Evolutionary conservation across 2,888 invertebrate species (phyloP), one percentile per base, ranked within the genome.

Genomic region (Tinea semifulvella): DNA sequence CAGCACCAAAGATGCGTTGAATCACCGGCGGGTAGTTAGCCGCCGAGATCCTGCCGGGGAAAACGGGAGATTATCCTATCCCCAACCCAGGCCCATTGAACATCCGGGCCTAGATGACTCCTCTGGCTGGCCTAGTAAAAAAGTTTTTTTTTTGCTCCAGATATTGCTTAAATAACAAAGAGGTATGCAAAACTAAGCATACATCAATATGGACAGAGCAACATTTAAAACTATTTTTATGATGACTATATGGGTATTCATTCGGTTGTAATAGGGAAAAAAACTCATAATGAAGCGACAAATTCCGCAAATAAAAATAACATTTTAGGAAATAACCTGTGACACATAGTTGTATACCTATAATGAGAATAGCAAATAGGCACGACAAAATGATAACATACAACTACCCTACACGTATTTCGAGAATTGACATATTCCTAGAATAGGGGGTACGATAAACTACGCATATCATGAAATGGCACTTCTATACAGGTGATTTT

Each of bases 371-470:
- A 13, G 14, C n/a, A 14, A 31, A 2, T 2, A 13, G 2, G 31
- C 14, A 13, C 18, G 38, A 38, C 38, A 18, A 5, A 38, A 38
- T 4, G 18, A 3, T 38, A 31, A 4, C 38, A 19, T 8, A 18
- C n/a, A 19, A 19, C 38, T 17, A 38, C 19, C 38, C 38, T 18
- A 35, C 35, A 35, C 14, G 16, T 8, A n/a, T 38, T 38, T 18
- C 38, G 18, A 38, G 38, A 38, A 38, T 19, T 18, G 16, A 18
- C 38, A 38, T 38, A 18, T 38, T 38, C 31, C 31, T 14, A 2
- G 31, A 31, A 31, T 14, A 11, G 31, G 31, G 31, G 31, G 11
- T 31, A 13, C 31, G 31, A 31, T 31, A 13, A 31, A 31, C n/a
- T n/a, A n/a, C n/a, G n/a, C n/a, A 31, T 31, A 2, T 14, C 2